A percentile compares a stretch with the other conserved stretches of the same genome.
These are phyloP conservation scores for Otis tarda DNA, from an alignment of 2,113 vertebrate genomes.

Conservation along the genomic window DNA sequence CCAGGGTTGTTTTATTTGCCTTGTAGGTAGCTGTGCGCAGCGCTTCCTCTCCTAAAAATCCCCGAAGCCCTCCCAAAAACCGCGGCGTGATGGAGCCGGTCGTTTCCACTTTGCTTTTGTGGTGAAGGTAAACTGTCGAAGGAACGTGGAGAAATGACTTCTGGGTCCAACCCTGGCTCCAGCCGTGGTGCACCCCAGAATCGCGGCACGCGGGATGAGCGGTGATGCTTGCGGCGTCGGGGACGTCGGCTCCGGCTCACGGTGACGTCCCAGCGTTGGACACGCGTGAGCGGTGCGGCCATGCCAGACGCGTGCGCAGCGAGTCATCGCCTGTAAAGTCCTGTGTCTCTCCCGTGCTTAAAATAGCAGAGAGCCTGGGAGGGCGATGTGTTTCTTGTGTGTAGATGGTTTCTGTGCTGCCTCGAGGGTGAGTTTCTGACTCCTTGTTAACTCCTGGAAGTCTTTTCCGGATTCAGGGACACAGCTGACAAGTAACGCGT, in stretches of 20 bases:
- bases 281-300: not conserved
- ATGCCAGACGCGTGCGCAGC: not conserved
- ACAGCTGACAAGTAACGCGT: accelerated
- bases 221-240: not conserved
- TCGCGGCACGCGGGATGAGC: accelerated
- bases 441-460: constrained; percentile 7
- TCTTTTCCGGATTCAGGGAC: not conserved
- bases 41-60: not conserved
- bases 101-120: not conserved
- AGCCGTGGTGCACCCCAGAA: not conserved
- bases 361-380: constrained; percentile 14
- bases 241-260: accelerated
- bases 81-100: accelerated
- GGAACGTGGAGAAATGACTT: not conserved
- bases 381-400: not conserved
- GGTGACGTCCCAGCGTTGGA: not conserved
- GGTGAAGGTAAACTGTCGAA: not conserved
- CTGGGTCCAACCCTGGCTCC: not conserved
- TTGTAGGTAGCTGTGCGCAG: not conserved
- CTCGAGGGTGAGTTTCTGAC: not conserved
- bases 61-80: not conserved
- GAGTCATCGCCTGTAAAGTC: not conserved
- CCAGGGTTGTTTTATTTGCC: not conserved
- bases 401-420: not conserved
- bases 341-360: not conserved